Evolutionary conservation across 2,113 vertebrate species (phyloP).

Genomic region (Melanocharis versteri): DNA sequence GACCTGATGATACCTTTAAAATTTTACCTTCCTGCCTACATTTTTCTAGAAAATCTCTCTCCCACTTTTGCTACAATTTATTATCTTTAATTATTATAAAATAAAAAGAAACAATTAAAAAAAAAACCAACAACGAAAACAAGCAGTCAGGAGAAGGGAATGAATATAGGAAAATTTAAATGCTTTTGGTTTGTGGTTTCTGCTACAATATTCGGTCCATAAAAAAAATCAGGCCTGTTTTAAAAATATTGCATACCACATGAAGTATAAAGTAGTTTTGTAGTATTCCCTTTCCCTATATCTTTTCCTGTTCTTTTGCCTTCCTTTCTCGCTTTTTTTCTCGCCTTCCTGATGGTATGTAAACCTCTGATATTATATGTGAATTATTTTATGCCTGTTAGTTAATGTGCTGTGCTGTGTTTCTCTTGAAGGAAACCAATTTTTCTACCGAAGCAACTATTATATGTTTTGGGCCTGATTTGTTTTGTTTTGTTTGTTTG

Average conservation of each 20-base stretch:
- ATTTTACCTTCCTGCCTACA: slow-evolving; percentile 21
- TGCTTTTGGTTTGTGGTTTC: slow-evolving; percentile 11
- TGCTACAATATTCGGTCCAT: not conserved
- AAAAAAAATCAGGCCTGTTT: not conserved
- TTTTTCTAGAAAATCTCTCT: not conserved
- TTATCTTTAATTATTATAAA: not conserved
- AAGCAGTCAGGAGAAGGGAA: not conserved
- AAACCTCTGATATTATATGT: slow-evolving; percentile 45
- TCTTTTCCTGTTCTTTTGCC: slow-evolving; percentile 26
- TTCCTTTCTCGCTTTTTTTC: not conserved
- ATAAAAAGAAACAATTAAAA: not conserved
- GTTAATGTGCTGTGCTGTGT: slow-evolving; percentile 55
- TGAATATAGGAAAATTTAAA: not conserved
- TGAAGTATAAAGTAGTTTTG: not conserved
- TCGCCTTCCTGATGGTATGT: slow-evolving; percentile 51
- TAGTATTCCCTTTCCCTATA: slow-evolving; percentile 8
- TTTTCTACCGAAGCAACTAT: slow-evolving; percentile 37
- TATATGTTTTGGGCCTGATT: slow-evolving; percentile 16
- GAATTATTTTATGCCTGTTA: slow-evolving; percentile 56
- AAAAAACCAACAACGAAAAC: not conserved
- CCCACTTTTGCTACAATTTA: not conserved
- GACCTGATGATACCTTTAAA: slow-evolving; percentile 41
- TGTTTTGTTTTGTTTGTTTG: slow-evolving; percentile 23
- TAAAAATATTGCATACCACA: not conserved
- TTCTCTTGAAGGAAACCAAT: slow-evolving; percentile 8